Conservation (phyloP, 1,140 invertebrate species). For the Diabrotica virgifera region DNA sequence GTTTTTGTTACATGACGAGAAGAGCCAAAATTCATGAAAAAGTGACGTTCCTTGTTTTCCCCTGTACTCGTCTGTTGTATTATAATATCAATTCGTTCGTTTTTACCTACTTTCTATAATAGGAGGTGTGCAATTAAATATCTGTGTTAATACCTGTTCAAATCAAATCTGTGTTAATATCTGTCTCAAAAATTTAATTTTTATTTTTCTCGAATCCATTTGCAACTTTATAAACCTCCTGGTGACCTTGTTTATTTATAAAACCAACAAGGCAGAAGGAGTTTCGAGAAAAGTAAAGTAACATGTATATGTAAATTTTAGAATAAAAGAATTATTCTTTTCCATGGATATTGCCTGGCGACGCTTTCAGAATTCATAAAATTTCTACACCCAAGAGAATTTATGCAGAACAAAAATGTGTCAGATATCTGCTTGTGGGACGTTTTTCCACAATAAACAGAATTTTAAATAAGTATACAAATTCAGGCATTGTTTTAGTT, state of each 20-base stretch:
- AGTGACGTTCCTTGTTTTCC: too few relatives aligned
- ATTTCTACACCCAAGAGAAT: background rate
- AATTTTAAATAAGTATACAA: background rate
- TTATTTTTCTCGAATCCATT: too few relatives aligned
- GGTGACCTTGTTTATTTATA: background rate
- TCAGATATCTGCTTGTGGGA: background rate
- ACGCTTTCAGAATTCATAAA: background rate
- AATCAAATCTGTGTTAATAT: too few relatives aligned
- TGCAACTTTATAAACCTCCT: too few relatives aligned
- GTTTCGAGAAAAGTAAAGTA: background rate
- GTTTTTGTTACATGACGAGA: too few relatives aligned
- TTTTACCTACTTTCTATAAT: too few relatives aligned
- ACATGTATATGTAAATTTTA: background rate
- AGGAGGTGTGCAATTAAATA: too few relatives aligned
- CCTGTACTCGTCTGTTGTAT: too few relatives aligned
- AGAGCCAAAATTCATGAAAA: too few relatives aligned
- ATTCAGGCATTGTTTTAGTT: background rate
- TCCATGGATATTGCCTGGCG: slow-evolving; percentile 1
- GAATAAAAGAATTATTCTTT: background rate
- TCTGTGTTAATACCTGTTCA: too few relatives aligned
- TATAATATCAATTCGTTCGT: too few relatives aligned
- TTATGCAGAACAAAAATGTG: background rate
- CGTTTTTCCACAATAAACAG: background rate
- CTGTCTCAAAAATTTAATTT: too few relatives aligned
- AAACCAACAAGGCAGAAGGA: background rate